Conservation (phyloP, 2,797 vertebrate genomes). For the Mionectes olivaceus region DNA sequence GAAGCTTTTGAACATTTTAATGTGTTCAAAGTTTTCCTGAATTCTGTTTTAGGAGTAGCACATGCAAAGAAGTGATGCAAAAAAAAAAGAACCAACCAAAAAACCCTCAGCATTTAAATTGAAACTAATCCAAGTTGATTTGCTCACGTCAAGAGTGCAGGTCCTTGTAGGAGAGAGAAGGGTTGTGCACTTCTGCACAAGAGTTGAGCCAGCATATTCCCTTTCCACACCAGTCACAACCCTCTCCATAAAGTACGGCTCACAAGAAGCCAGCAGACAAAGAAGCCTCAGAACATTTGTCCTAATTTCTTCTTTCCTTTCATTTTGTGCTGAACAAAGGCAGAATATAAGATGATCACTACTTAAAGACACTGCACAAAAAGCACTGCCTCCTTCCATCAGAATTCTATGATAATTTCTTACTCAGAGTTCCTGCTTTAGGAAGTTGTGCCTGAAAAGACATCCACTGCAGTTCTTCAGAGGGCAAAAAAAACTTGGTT, state of each 20-base stretch:
- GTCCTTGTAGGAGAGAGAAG: background rate
- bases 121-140: background rate
- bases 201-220: background rate
- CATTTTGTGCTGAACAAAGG: background rate
- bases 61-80: background rate
- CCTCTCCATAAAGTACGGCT: background rate
- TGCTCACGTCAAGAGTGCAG: background rate
- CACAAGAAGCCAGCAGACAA: background rate
- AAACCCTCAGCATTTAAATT: fast-evolving
- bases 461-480: background rate
- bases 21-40: background rate
- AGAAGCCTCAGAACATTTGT: background rate
- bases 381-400: background rate
- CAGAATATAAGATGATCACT: background rate
- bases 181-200: background rate
- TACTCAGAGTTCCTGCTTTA: background rate
- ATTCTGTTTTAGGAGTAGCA: background rate
- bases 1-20: background rate
- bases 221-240: background rate
- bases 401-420: background rate
- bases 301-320: background rate
- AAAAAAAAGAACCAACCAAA: background rate
- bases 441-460: background rate
- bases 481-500: background rate
- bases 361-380: background rate